Evolutionary conservation across 2,888 invertebrate species (phyloP).

Genomic region (Phasia obesa): DNA sequence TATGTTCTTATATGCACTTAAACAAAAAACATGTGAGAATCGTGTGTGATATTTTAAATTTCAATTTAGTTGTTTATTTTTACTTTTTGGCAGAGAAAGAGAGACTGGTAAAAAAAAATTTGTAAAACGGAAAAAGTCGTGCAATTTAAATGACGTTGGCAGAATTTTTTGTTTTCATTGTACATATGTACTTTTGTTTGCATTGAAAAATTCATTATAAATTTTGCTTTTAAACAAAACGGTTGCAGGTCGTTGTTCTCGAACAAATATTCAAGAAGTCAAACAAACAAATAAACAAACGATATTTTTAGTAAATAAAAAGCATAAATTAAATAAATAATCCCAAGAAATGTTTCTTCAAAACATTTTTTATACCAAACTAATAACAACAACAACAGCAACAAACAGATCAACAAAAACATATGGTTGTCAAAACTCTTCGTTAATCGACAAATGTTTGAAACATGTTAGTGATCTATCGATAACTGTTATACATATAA

Average conservation of each 20-base stretch:
- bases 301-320: background rate
- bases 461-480: background rate
- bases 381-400: background rate
- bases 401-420: background rate
- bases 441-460: background rate
- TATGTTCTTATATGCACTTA: no score
- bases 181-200: background rate
- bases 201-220: conserved; percentile 28
- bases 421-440: background rate
- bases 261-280: background rate
- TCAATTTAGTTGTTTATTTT: no score
- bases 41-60: no score
- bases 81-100: no score
- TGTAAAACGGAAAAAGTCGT: no score
- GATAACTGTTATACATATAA: background rate
- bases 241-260: background rate
- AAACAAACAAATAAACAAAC: background rate
- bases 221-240: conserved; percentile 36
- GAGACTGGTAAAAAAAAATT: no score
- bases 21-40: no score
- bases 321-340: background rate
- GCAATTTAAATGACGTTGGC: background rate
- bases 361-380: conserved; percentile 13
- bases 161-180: background rate
- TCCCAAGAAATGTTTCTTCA: conserved; percentile 17